Evolutionary conservation across 2,797 vertebrate species (phyloP).

Genomic region (Leucoraja ocellata): DNA sequence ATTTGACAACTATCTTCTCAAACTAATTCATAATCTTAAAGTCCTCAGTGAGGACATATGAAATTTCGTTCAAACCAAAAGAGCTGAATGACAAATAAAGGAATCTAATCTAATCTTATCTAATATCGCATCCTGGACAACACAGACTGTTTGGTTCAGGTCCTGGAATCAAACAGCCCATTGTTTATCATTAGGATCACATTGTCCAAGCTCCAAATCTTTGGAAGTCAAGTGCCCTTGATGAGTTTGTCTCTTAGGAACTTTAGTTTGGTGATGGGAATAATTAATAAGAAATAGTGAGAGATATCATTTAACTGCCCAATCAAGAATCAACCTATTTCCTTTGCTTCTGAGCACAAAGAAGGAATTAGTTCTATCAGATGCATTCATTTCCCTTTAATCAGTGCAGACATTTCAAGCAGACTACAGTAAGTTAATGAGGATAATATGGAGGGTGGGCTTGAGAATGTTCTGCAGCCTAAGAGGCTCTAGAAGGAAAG

Average conservation of each 20-base stretch:
- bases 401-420: neutral
- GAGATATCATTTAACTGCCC: neutral
- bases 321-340: neutral
- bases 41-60: neutral
- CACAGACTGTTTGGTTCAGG: neutral
- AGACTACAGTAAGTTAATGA: constrained; percentile 16
- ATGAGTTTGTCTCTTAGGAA: neutral
- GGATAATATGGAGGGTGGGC: constrained; percentile 16
- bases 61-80: no score
- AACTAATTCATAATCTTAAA: neutral
- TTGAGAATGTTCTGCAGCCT: neutral
- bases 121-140: no score
- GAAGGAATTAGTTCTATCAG: neutral
- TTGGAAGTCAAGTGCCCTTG: neutral
- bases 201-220: neutral
- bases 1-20: neutral
- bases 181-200: neutral
- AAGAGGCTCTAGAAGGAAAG: neutral
- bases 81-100: no score
- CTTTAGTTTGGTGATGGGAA: neutral
- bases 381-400: neutral
- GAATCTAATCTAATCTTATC: no score
- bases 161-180: neutral
- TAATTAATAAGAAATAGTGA: neutral
- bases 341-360: neutral